Percentiles rank a stretch among this genome's conserved stretches.
These are phyloP conservation scores for Lepidostoma basale DNA, from an alignment of 1,140 invertebrate genomes.

Conservation along the genomic window DNA sequence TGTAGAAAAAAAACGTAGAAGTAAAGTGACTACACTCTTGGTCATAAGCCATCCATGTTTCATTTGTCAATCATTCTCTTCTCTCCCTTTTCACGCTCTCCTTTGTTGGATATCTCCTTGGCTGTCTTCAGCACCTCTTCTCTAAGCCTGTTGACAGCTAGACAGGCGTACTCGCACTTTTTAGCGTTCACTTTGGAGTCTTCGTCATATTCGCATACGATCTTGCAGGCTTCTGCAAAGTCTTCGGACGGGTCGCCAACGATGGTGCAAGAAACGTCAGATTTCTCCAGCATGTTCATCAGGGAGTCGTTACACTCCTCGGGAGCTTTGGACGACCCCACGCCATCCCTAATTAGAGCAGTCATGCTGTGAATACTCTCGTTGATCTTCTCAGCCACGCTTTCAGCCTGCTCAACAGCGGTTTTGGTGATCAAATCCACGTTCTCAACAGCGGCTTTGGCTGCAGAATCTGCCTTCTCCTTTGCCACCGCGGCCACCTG, in stretches of 20 bases:
- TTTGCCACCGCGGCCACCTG: not conserved
- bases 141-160: conserved; percentile 6
- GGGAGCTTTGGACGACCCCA: not conserved
- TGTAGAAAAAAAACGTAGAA: too few relatives aligned
- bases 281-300: conserved; percentile 10
- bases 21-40: too few relatives aligned
- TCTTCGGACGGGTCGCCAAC: conserved; percentile 15
- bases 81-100: not conserved
- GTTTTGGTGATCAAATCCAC: not conserved
- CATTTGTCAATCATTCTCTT: too few relatives aligned
- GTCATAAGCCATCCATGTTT: too few relatives aligned
- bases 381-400: not conserved
- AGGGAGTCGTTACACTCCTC: not conserved
- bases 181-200: not conserved
- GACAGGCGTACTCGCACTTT: conserved; percentile 12
- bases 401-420: not conserved
- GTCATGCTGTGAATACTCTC: not conserved
- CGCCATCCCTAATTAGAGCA: not conserved
- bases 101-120: conserved; percentile 11
- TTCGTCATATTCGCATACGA: conserved; percentile 13
- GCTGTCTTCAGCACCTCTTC: conserved; percentile 11
- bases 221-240: conserved; percentile 18
- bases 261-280: conserved; percentile 1
- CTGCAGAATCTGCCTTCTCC: not conserved
- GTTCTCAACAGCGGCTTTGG: not conserved